phyloP scores from a whole-genome alignment of 2,888 invertebrate genomes.

The Sphaeridia pumilis region DNA sequence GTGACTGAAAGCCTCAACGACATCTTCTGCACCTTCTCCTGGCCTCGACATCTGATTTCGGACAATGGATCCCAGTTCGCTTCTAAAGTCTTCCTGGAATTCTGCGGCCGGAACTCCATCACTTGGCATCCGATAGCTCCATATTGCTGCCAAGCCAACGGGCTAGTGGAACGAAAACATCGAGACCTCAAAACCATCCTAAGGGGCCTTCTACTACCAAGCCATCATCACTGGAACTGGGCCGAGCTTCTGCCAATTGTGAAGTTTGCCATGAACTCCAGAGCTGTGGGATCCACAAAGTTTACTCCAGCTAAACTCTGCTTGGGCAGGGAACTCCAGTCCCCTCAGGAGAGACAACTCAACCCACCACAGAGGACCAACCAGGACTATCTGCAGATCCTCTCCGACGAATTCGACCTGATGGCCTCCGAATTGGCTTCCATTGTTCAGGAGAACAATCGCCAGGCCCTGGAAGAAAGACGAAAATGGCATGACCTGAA shows the following conservation, averaged over 20 bases:
- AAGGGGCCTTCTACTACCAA: slow-evolving; percentile 10
- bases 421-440: too few relatives aligned
- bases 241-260: slow-evolving; percentile 13
- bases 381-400: too few relatives aligned
- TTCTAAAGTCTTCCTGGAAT: slow-evolving; percentile 3
- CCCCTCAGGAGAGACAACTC: too few relatives aligned
- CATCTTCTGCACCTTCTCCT: slow-evolving; percentile 15
- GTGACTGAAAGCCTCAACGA: slow-evolving; percentile 15
- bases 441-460: too few relatives aligned
- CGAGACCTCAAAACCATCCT: slow-evolving; percentile 17
- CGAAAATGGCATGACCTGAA: too few relatives aligned
- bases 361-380: too few relatives aligned
- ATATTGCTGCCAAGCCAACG: slow-evolving; percentile 19
- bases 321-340: slow-evolving; percentile 18
- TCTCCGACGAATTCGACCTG: too few relatives aligned
- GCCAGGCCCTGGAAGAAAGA: too few relatives aligned
- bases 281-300: slow-evolving; percentile 10
- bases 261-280: slow-evolving; percentile 15
- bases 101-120: slow-evolving; percentile 8
- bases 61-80: slow-evolving; percentile 21
- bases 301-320: slow-evolving; percentile 19
- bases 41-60: slow-evolving; percentile 10
- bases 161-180: too few relatives aligned
- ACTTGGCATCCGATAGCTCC: slow-evolving; percentile 14
- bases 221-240: slow-evolving; percentile 17